These are phyloP conservation scores for Drosophila sp. DNA, from an alignment of 1,140 invertebrate species.

Conservation along the genomic window DNA sequence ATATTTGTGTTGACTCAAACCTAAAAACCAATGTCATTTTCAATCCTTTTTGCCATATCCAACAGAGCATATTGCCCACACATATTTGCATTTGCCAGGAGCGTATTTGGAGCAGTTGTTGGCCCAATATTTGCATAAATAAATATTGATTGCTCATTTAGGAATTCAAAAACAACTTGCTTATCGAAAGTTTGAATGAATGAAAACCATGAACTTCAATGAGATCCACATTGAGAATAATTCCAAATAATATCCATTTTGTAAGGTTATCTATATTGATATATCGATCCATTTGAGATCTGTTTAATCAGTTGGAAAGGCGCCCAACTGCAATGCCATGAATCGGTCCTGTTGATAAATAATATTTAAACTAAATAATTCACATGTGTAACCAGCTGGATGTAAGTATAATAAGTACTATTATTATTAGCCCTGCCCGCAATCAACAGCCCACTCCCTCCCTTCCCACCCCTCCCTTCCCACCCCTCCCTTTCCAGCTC, in stretches of 20 bases:
- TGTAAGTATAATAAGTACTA: slow-evolving; percentile 25
- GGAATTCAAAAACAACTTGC: too few species aligned
- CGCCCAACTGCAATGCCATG: too few species aligned
- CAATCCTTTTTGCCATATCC: background rate
- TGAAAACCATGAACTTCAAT: too few species aligned
- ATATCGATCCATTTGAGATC: too few species aligned
- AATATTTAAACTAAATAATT: slow-evolving; percentile 70
- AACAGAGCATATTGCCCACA: background rate
- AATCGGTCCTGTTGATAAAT: slow-evolving; percentile 51
- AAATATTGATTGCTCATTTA: too few species aligned
- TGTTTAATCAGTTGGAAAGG: too few species aligned
- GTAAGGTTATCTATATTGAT: too few species aligned
- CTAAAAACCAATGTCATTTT: background rate
- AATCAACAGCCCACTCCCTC: too few species aligned
- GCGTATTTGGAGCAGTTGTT: background rate
- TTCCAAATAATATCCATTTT: too few species aligned
- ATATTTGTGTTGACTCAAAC: background rate
- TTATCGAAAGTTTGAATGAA: too few species aligned
- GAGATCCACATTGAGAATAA: too few species aligned
- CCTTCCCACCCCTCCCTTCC: background rate
- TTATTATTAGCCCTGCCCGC: slow-evolving; percentile 34
- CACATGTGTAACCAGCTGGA: slow-evolving; percentile 30
- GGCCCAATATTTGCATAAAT: too few species aligned
- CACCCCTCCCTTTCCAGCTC: background rate
- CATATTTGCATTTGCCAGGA: background rate